Conservation (phyloP, 2,113 vertebrate genomes). For the Desmodus rotundus region DNA sequence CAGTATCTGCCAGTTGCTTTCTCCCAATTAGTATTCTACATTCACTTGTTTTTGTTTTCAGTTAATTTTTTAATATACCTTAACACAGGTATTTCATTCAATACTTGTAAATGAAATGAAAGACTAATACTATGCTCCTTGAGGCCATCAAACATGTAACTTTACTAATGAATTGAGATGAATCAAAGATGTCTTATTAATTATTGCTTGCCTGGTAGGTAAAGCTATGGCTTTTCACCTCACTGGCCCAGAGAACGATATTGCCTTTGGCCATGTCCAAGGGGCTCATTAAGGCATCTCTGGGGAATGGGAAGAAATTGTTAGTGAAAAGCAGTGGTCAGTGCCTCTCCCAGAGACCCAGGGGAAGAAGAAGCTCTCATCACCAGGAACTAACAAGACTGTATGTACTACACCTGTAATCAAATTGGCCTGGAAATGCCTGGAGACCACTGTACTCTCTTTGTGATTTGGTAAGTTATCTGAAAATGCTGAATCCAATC, state of each 20-base stretch:
- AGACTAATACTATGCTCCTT: conserved; percentile 73
- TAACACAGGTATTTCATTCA: conserved; percentile 81
- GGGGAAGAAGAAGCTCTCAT: conserved; percentile 81
- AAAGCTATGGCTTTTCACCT: conserved; percentile 95
- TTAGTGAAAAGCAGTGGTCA: conserved; percentile 92
- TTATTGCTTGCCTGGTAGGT: conserved; percentile 92
- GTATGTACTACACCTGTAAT: conserved; percentile 89
- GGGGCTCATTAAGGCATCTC: conserved; percentile 96
- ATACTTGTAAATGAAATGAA: conserved; percentile 79
- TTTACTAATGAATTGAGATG: conserved; percentile 89
- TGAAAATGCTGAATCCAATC: conserved; percentile 84
- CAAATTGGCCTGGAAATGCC: conserved; percentile 84
- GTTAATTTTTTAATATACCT: conserved; percentile 79
- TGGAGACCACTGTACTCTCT: conserved; percentile 78
- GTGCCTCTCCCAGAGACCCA: conserved; percentile 79
- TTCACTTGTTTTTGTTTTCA: conserved; percentile 83
- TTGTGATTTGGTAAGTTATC: conserved; percentile 86
- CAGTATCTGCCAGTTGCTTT: conserved; percentile 82
- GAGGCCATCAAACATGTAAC: conserved; percentile 75
- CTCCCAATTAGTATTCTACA: conserved; percentile 84
- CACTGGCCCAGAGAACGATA: conserved; percentile 87
- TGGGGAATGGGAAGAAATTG: conserved; percentile 92
- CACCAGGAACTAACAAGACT: conserved; percentile 83
- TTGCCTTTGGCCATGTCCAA: conserved; percentile 95
- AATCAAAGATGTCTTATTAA: conserved; percentile 90